These are phyloP conservation scores for Pimephales promelas DNA, from an alignment of 2,113 vertebrate species.

Conservation along the genomic window DNA sequence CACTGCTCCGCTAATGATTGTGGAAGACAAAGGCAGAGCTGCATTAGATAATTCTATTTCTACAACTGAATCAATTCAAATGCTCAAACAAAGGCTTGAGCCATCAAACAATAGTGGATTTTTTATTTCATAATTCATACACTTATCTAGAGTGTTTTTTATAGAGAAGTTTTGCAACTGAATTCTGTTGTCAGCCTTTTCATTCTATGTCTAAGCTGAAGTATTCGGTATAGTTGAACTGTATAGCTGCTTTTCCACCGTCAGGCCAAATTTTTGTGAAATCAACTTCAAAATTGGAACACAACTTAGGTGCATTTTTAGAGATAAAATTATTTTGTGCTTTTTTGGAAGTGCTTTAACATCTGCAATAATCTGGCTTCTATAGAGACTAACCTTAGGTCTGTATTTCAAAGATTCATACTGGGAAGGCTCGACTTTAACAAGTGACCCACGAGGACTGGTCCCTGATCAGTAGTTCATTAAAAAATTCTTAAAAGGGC, in stretches of 20 bases:
- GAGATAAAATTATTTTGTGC: too few relatives aligned
- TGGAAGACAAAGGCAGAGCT: constrained; percentile 38
- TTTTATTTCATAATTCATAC: constrained; percentile 27
- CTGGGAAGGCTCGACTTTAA: neutral
- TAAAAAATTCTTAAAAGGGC: neutral
- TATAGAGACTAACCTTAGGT: too few relatives aligned
- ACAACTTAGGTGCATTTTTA: too few relatives aligned
- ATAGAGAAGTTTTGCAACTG: neutral
- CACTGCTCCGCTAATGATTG: constrained; percentile 48
- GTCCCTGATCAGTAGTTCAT: neutral
- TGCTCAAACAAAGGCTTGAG: constrained; percentile 33
- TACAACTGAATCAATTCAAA: constrained; percentile 41
- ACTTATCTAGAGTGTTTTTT: neutral
- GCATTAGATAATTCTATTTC: constrained; percentile 49
- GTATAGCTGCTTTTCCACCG: too few relatives aligned
- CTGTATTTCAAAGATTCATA: neutral
- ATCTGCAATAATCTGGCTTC: too few relatives aligned
- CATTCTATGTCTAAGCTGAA: neutral
- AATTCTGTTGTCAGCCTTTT: neutral
- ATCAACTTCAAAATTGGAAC: too few relatives aligned
- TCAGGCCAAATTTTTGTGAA: too few relatives aligned
- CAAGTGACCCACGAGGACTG: neutral
- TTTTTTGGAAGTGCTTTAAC: too few relatives aligned
- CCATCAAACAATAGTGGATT: constrained; percentile 27
- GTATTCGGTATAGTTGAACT: neutral